A percentile compares a stretch with the other conserved stretches of the same genome.
Evolutionary conservation across 2,888 invertebrate genomes (phyloP).

Genomic region (Nysson spinosus): DNA sequence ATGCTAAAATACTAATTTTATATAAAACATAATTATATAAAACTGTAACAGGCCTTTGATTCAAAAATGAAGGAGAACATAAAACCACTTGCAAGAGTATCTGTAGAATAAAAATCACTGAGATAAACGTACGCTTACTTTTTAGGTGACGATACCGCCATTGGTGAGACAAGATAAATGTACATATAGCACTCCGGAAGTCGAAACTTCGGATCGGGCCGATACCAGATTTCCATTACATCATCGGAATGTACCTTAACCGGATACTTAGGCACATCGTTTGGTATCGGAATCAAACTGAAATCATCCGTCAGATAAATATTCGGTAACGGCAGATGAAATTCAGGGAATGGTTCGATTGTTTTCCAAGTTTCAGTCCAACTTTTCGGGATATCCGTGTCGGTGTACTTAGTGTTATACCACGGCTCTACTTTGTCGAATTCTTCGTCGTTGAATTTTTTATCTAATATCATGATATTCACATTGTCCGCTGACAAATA

Average conservation of each 20-base stretch:
- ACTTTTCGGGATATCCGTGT: slow-evolving; percentile 81
- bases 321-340: slow-evolving; percentile 86
- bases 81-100: too few relatives aligned
- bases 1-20: too few relatives aligned
- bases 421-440: slow-evolving; percentile 87
- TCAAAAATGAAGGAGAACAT: too few relatives aligned
- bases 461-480: slow-evolving; percentile 85
- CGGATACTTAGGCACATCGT: slow-evolving; percentile 79
- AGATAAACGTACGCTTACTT: too few relatives aligned
- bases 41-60: too few relatives aligned
- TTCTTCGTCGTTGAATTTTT: slow-evolving; percentile 78
- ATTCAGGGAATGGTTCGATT: slow-evolving; percentile 80
- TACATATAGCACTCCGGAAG: slow-evolving; percentile 87
- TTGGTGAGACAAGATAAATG: slow-evolving; percentile 86
- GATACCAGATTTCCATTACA: slow-evolving; percentile 87
- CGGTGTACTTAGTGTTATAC: slow-evolving; percentile 89
- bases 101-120: too few relatives aligned
- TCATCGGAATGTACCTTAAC: slow-evolving; percentile 80
- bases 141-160: slow-evolving; percentile 81
- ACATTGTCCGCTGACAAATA: slow-evolving; percentile 83
- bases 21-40: too few relatives aligned
- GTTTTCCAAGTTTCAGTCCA: slow-evolving; percentile 83
- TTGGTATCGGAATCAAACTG: slow-evolving; percentile 78
- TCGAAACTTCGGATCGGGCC: slow-evolving; percentile 89
- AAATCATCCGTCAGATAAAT: slow-evolving; percentile 87